Base-by-base conservation (phyloP, 2,888 invertebrate genomes). In the Ephialtes manifestator region DNA sequence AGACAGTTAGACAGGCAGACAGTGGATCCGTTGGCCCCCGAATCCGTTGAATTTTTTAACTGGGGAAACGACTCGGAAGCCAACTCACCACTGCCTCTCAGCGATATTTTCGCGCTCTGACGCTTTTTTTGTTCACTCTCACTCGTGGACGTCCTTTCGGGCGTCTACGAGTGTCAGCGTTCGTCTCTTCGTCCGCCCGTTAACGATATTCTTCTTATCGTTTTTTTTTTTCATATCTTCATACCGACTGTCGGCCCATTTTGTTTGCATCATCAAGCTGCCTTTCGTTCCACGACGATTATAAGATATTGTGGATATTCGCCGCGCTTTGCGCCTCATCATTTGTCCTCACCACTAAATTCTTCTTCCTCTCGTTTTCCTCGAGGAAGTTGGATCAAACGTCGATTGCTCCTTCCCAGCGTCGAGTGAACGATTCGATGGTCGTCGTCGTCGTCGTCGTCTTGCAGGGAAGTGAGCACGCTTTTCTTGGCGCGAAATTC, bases 121-220 rank as follows among this genome's bases (percentile, higher is more conserved):
- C 67, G 75, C 48, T 75, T 43, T 11, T 43, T 51, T 43, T 46
- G 5, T 60, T 76, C 75, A 84, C 81, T 84, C 84, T 75, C 84
- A 85, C 85, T 85, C 82, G 85, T 82, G 85, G 82, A 82, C 82
- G 85, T 85, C 85, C 85, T 82, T 72, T 13, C 58, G 85, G 82
- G 82, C 85, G 85, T 82, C 85, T 82, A 82, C 85, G 82, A 85
- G 85, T 85, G 84, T 70, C 84, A 84, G 84, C 70, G 43, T 58
- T 39, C 28, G 43, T 60, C 60, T 20, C 55, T 5, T 58, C 28
- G 28, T 51, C 8, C 15, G 24, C 68, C 15, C 28, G 39, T 8
- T 28, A 18, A 28, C 35, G 18, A 28, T 31, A 46, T 24, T 63
- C 63, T 28, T 39, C 20, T 63, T 11, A 35, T 74, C 18, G 13